Base-by-base conservation (phyloP, 2,888 invertebrate species). In the Argyresthia goedartella region DNA sequence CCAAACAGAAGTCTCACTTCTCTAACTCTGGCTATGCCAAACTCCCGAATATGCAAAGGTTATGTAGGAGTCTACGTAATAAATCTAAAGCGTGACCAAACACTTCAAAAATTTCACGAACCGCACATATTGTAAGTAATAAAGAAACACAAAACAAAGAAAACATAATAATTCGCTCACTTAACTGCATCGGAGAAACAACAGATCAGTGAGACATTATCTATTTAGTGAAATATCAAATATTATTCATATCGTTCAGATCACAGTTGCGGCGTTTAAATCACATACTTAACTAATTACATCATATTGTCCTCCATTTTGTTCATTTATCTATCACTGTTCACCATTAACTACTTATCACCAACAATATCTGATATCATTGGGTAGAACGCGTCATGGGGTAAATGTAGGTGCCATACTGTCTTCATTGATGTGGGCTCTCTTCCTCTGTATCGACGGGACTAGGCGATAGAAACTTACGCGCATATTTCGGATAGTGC, bases 401-500 rank as follows among this genome's bases (percentile, higher is more conserved):
- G 61, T 63, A 70, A 65, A 67, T 66, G 68, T 71, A 68, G 66
- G 47, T 55, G 53, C 57, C 58, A 49, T 57, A 58, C 65, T 62
- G 60, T 56, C 58, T 69, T 85, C 85, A 86, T 80, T 92, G 92
- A 84, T 93, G 93, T 66, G 92, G 93, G 73, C 92, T 90, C 74
- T 94, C 93, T 78, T 93, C 93, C 76, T 93, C 92, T 55, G 93
- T 93, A 75, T 95, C 94, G 65, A 94, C 91, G 61, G 94, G 94
- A 76, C 93, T 94, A 61, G 95, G 95, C 66, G 95, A 95, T 64
- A 95, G 88, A 88, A 94, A 95, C 87, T 95, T 95, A 67, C 95
- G 91, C 73, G 95, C 94, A 78, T 95, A 95, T 86, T 95, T 95
- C 61, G 95, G 95, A 82, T 93, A 95, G 80, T 96, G 96, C 58